phyloP scores from a whole-genome alignment of 1,140 invertebrate species.

The Drosophila neocordata region DNA sequence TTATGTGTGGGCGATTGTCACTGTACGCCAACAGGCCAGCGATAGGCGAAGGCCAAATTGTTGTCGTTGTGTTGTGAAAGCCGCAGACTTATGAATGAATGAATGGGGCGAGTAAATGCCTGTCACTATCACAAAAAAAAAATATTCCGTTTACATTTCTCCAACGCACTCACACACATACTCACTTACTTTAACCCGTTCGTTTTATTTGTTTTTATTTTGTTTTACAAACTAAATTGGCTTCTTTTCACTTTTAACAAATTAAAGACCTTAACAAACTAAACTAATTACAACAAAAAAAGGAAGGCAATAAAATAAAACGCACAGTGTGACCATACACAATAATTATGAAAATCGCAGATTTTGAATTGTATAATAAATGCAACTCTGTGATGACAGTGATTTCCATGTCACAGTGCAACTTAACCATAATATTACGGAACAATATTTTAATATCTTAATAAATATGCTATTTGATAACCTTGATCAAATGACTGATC shows the following conservation, averaged over 20 bases:
- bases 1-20: conserved; percentile 30
- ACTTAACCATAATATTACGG: no score
- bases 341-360: not conserved
- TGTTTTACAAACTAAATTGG: not conserved
- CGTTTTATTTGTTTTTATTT: not conserved
- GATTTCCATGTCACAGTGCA: not conserved
- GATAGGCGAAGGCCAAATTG: conserved; percentile 46
- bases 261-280: conserved; percentile 10
- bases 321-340: conserved; percentile 1
- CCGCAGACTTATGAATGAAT: conserved; percentile 54
- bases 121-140: conserved; percentile 4
- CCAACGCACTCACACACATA: not conserved
- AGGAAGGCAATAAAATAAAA: conserved; percentile 5
- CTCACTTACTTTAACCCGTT: not conserved
- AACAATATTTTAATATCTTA: no score
- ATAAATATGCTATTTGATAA: no score
- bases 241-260: conserved; percentile 1
- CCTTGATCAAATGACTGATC: no score
- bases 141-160: not conserved
- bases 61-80: conserved; percentile 24
- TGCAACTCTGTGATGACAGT: not conserved
- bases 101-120: conserved; percentile 5
- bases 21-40: conserved; percentile 22
- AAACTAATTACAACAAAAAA: conserved; percentile 12
- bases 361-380: not conserved